Evolutionary conservation across 2,113 vertebrate species (phyloP).

Genomic region (Phycodurus eques): DNA sequence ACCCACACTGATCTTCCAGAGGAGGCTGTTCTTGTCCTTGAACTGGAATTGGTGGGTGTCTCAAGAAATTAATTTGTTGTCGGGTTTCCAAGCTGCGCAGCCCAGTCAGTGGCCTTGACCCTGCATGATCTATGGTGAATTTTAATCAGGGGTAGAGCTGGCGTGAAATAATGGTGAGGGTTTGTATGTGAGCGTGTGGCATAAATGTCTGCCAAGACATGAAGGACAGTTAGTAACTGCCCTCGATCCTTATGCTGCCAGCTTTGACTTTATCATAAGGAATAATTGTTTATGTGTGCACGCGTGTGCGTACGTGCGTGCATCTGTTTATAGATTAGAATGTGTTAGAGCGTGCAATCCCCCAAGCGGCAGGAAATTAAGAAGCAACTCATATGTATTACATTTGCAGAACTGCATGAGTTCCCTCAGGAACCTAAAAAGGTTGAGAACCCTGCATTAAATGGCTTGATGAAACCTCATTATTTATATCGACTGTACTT

Average conservation of each 20-base stretch:
- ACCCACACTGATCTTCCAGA: constrained; percentile 15
- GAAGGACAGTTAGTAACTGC: constrained; percentile 52
- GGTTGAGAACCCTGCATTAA: too few species aligned
- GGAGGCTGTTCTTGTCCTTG: constrained; percentile 56
- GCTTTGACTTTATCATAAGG: constrained; percentile 12
- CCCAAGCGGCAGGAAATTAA: background rate
- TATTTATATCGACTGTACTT: too few species aligned
- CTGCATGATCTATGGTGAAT: constrained; percentile 42
- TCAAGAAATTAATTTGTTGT: constrained; percentile 69
- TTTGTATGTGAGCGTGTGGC: background rate
- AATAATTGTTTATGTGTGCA: constrained; percentile 7
- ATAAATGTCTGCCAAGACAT: constrained; percentile 7
- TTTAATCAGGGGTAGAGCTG: constrained; percentile 52
- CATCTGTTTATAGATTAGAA: background rate
- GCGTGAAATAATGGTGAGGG: constrained; percentile 23
- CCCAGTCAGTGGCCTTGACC: constrained; percentile 50
- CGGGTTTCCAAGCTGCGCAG: constrained; percentile 54
- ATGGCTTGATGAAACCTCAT: too few species aligned
- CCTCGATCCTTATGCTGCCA: constrained; percentile 24
- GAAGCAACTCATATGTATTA: background rate
- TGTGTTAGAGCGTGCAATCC: background rate
- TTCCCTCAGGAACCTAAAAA: background rate
- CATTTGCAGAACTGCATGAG: background rate
- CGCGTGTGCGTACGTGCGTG: constrained; percentile 2
- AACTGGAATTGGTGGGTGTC: constrained; percentile 33